A percentile compares a stretch with the other conserved stretches of the same genome.
Conservation (phyloP, 2,113 vertebrate species). For the Phylloscopus whistleri region DNA sequence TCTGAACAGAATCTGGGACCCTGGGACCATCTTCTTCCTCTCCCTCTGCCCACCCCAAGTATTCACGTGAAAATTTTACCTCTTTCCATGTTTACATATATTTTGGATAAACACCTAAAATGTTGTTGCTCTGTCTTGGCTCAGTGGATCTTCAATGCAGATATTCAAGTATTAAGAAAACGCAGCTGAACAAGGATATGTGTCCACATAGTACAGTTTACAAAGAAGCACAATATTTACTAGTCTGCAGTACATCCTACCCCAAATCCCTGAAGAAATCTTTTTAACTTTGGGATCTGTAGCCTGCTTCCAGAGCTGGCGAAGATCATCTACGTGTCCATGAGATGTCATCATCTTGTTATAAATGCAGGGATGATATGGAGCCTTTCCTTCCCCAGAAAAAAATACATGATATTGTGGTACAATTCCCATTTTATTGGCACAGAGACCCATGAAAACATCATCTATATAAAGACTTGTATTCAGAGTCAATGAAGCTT, state of each 20-base stretch:
- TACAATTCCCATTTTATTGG: constrained; percentile 82
- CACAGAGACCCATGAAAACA: constrained; percentile 97
- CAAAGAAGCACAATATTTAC: constrained; percentile 86
- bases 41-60: background rate
- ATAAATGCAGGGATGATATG: constrained; percentile 90
- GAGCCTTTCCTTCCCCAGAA: constrained; percentile 88
- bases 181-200: constrained; percentile 85
- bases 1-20: background rate
- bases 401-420: constrained; percentile 87
- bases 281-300: constrained; percentile 73
- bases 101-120: constrained; percentile 34
- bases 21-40: background rate
- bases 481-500: constrained; percentile 82
- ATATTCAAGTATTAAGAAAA: constrained; percentile 79
- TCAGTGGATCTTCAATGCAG: constrained; percentile 65
- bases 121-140: constrained; percentile 57
- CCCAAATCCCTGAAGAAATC: constrained; percentile 72
- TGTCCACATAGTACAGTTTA: constrained; percentile 70
- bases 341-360: constrained; percentile 95
- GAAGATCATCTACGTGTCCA: constrained; percentile 81
- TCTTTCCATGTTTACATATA: constrained; percentile 8
- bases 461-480: constrained; percentile 92
- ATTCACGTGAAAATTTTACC: constrained; percentile 36
- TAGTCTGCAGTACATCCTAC: constrained; percentile 81
- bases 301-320: constrained; percentile 81